phyloP scores from a whole-genome alignment of 2,888 invertebrate species.

The Rhamphomyia laevipes region DNA sequence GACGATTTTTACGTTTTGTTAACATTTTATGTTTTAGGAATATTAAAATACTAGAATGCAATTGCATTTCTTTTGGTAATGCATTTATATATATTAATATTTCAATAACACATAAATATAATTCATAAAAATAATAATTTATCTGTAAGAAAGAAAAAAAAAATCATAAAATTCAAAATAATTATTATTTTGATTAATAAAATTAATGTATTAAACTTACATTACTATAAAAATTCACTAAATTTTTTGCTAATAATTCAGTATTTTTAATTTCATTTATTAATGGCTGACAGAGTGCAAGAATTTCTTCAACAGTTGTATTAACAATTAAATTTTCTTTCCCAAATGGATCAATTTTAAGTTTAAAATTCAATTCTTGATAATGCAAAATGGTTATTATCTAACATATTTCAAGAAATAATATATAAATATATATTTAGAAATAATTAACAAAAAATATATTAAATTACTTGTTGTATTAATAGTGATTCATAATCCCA shows the following conservation, averaged over 20 bases:
- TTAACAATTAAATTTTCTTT: slow-evolving; percentile 32
- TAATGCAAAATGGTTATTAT: slow-evolving; percentile 28
- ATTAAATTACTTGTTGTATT: slow-evolving; percentile 25
- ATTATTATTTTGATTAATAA: background rate
- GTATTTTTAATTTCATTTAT: slow-evolving; percentile 33
- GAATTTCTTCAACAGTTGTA: slow-evolving; percentile 26
- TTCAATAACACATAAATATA: slow-evolving; percentile 34
- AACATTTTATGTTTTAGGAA: slow-evolving; percentile 36
- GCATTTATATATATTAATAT: slow-evolving; percentile 29
- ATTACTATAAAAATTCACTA: slow-evolving; percentile 28
- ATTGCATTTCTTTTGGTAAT: slow-evolving; percentile 29
- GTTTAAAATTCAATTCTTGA: slow-evolving; percentile 31
- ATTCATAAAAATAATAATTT: slow-evolving; percentile 36
- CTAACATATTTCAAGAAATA: slow-evolving; percentile 14
- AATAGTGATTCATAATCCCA: slow-evolving; percentile 34
- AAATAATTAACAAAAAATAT: background rate
- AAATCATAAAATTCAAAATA: background rate
- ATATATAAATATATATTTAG: background rate
- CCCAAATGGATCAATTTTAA: slow-evolving; percentile 29
- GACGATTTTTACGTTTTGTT: slow-evolving; percentile 27
- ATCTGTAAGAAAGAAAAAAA: slow-evolving; percentile 24
- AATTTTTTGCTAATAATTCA: slow-evolving; percentile 25
- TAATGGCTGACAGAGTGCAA: slow-evolving; percentile 30
- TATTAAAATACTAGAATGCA: slow-evolving; percentile 32
- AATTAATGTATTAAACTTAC: slow-evolving; percentile 15